Conservation (phyloP, 2,113 vertebrate species). For the Phalacrocorax brasilianus region DNA sequence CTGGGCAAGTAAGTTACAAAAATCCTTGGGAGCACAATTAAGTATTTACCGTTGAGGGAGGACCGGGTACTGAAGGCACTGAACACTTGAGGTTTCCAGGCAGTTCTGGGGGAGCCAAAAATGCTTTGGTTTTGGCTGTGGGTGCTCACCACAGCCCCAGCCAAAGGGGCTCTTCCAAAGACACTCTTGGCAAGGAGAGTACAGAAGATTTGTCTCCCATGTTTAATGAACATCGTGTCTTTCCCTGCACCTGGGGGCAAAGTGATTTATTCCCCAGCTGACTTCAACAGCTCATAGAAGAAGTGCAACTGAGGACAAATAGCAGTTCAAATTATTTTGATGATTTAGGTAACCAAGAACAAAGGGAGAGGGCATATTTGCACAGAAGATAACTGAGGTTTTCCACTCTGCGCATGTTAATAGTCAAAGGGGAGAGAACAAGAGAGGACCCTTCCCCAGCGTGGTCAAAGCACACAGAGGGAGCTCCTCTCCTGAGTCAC, state of each 20-base stretch:
- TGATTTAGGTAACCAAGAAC: neutral
- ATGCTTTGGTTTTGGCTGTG: neutral
- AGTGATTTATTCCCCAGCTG: neutral
- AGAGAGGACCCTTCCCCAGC: neutral
- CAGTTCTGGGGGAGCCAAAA: neutral
- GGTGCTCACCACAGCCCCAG: neutral
- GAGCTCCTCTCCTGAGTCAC: neutral
- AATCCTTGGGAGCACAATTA: neutral
- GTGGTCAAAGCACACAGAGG: neutral
- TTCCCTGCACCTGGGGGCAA: neutral
- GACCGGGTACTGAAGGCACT: neutral
- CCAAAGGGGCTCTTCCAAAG: neutral
- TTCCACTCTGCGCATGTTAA: neutral
- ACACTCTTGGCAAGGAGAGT: neutral
- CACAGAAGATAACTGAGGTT: neutral
- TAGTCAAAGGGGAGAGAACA: neutral
- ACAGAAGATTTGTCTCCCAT: neutral
- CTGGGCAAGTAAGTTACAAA: neutral
- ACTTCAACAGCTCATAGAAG: neutral
- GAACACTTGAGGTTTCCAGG: neutral
- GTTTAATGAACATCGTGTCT: neutral
- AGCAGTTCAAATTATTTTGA: neutral
- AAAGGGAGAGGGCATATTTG: neutral
- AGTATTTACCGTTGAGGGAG: neutral
- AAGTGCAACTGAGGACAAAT: neutral